Evolutionary conservation across 2,888 invertebrate species (phyloP).

Genomic region (Drosophila peninsularis): DNA sequence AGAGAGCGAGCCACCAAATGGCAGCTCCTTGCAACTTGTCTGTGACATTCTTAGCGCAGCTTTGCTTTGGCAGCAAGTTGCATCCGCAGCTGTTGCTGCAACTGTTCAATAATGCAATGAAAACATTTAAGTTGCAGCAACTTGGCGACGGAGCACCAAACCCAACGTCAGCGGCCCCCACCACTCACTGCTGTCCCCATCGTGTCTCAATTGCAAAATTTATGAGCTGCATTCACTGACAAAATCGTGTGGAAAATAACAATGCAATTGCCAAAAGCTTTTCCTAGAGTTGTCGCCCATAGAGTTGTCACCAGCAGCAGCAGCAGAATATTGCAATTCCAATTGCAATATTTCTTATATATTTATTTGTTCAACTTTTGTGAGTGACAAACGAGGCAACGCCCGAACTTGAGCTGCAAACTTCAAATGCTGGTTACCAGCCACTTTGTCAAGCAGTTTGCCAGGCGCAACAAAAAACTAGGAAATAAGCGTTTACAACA

Average conservation of each 20-base stretch:
- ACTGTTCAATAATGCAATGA: constrained; percentile 74
- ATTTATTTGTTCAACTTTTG: constrained; percentile 33
- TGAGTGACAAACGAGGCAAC: constrained; percentile 28
- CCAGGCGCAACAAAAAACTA: constrained; percentile 5
- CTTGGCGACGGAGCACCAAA: constrained; percentile 36
- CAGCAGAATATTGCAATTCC: constrained; percentile 25
- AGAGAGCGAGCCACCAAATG: constrained; percentile 19
- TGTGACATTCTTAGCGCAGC: constrained; percentile 63
- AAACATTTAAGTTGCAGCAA: constrained; percentile 69
- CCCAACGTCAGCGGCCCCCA: not conserved
- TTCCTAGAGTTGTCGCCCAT: constrained; percentile 31
- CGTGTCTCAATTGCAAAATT: constrained; percentile 70
- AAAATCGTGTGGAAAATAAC: constrained; percentile 72
- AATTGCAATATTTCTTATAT: constrained; percentile 18
- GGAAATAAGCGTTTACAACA: not conserved
- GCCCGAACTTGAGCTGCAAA: constrained; percentile 22
- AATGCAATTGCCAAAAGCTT: constrained; percentile 63
- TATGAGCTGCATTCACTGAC: constrained; percentile 69
- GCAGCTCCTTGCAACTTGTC: constrained; percentile 53
- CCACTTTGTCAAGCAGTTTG: constrained; percentile 25
- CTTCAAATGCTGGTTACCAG: constrained; percentile 11
- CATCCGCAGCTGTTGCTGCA: constrained; percentile 47
- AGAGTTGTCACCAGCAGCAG: constrained; percentile 22
- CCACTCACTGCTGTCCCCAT: not conserved
- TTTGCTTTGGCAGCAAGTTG: constrained; percentile 37